Conservation (phyloP, 2,888 invertebrate genomes). For the Dicycla oo region DNA sequence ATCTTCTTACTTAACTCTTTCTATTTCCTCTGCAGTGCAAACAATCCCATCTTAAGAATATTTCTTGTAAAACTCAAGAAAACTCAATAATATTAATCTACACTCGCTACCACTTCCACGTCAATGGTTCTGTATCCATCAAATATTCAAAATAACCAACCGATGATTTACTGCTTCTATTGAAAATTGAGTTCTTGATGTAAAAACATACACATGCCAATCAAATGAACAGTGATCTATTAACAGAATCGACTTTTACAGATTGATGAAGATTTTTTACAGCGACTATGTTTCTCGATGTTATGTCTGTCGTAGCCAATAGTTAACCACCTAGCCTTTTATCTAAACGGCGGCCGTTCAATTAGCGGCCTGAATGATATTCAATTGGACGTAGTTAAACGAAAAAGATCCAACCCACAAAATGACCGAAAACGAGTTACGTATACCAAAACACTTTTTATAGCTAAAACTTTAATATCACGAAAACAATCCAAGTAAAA, state of each 20-base stretch:
- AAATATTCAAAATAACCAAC: constrained; percentile 6
- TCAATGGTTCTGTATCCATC: neutral
- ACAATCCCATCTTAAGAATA: neutral
- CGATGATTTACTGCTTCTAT: neutral
- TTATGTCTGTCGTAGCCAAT: too few species aligned
- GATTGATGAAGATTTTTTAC: neutral
- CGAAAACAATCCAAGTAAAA: too few species aligned
- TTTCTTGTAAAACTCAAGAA: too few species aligned
- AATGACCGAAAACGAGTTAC: too few species aligned
- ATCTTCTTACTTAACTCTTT: neutral
- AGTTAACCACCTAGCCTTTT: too few species aligned
- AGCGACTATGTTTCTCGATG: neutral
- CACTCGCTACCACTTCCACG: neutral
- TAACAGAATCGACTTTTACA: neutral
- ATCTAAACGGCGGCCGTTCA: too few species aligned
- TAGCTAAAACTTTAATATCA: too few species aligned
- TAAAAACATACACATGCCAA: constrained; percentile 1
- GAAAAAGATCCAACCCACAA: too few species aligned
- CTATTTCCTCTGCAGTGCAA: neutral
- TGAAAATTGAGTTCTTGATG: constrained; percentile 11
- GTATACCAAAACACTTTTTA: too few species aligned
- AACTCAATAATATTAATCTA: neutral
- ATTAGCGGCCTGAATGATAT: too few species aligned
- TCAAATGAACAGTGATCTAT: constrained; percentile 8
- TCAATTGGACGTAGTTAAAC: too few species aligned